These are phyloP conservation scores for Lutjanus campechanus DNA, from an alignment of 2,797 vertebrate species.

Conservation along the genomic window DNA sequence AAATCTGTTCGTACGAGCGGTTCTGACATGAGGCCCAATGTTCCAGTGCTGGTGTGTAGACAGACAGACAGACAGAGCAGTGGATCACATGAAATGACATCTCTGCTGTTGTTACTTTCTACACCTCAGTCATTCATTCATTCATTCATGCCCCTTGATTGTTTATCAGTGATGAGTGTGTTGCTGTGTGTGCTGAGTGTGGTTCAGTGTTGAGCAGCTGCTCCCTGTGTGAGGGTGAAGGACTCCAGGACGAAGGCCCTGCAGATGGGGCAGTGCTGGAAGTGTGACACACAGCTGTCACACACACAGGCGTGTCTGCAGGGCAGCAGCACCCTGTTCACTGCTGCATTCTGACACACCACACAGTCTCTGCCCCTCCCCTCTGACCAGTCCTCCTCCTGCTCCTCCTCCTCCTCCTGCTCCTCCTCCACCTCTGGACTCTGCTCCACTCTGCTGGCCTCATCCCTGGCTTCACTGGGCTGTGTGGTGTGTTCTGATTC, in stretches of 20 bases:
- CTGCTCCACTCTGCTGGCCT: background rate
- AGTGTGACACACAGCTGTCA: slow-evolving; percentile 88
- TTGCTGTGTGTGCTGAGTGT: too few species aligned
- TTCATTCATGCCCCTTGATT: background rate
- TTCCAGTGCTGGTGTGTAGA: too few species aligned
- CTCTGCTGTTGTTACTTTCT: background rate
- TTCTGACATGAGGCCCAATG: too few species aligned
- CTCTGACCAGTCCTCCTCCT: slow-evolving; percentile 71
- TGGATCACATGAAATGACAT: background rate
- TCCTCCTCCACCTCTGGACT: slow-evolving; percentile 30
- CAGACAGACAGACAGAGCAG: too few species aligned
- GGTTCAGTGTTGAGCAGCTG: background rate
- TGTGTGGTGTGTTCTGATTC: slow-evolving; percentile 28
- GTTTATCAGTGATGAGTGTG: background rate
- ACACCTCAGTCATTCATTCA: background rate
- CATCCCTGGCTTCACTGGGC: background rate
- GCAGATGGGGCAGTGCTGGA: slow-evolving; percentile 97
- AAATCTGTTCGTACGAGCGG: too few species aligned
- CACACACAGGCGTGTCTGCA: slow-evolving; percentile 95
- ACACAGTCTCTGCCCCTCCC: slow-evolving; percentile 91
- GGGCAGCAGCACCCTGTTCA: slow-evolving; percentile 94
- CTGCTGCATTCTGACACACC: slow-evolving; percentile 92
- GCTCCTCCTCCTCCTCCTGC: slow-evolving; percentile 56
- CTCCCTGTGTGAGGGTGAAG: slow-evolving; percentile 84
- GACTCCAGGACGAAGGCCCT: slow-evolving; percentile 93